A percentile compares a stretch with the other conserved stretches of the same genome.
Conservation (phyloP, 2,888 invertebrate species). For the Hydropsyche betteni region DNA sequence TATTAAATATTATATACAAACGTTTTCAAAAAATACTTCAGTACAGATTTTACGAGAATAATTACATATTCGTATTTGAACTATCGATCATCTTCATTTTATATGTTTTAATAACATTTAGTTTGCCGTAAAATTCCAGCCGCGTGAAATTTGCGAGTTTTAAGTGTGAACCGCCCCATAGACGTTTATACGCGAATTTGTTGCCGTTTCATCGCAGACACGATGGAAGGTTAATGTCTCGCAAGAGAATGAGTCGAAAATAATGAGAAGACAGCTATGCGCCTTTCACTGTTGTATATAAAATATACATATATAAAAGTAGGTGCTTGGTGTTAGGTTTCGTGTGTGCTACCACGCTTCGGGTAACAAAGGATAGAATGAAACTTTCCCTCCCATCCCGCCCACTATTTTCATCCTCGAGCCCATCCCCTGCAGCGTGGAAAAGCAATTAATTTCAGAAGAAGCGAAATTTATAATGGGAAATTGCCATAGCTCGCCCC, state of each 20-base stretch:
- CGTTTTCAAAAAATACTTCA: no score
- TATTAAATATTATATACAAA: no score
- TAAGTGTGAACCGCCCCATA: conserved; percentile 34
- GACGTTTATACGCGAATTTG: conserved; percentile 38
- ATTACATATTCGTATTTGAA: no score
- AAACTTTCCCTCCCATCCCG: background rate
- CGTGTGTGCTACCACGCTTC: conserved; percentile 12
- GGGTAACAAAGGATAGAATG: conserved; percentile 36
- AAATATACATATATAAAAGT: no score
- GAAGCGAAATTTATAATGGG: conserved; percentile 41
- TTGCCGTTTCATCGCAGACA: conserved; percentile 34
- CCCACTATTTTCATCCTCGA: conserved; percentile 27
- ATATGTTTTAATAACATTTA: background rate
- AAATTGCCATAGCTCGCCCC: background rate
- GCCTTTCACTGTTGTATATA: conserved; percentile 16
- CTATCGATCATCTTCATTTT: no score
- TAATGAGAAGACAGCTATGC: conserved; percentile 35
- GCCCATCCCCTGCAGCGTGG: conserved; percentile 5
- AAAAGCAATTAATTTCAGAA: conserved; percentile 41
- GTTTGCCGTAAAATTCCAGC: conserved; percentile 34
- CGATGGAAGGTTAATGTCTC: conserved; percentile 39
- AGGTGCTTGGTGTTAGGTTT: no score
- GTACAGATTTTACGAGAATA: background rate
- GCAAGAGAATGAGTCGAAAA: conserved; percentile 37
- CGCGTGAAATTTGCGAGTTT: conserved; percentile 39